A percentile compares a stretch with the other conserved stretches of the same genome.
Evolutionary conservation across 2,888 invertebrate genomes (phyloP).

Genomic region (Sphecodes monilicornis): DNA sequence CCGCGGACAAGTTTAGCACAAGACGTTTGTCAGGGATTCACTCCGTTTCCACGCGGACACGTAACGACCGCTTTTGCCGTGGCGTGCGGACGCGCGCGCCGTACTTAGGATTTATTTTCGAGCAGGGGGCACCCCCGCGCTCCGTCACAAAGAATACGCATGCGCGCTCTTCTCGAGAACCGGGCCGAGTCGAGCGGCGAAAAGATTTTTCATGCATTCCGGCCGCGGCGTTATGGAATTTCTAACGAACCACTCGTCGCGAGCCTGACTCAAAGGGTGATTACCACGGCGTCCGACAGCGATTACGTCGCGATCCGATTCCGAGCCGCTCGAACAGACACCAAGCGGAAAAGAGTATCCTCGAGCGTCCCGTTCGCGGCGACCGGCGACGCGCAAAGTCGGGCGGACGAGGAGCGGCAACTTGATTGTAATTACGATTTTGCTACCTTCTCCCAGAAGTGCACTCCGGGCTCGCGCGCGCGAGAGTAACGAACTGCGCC

Average conservation of each 20-base stretch:
- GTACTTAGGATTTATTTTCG: conserved; percentile 34
- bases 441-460: conserved; percentile 58
- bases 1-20: background rate
- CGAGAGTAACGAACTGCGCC: conserved; percentile 70
- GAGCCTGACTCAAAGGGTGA: conserved; percentile 38
- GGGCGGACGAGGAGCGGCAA: conserved; percentile 44
- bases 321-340: conserved; percentile 9
- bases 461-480: conserved; percentile 57
- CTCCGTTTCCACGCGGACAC: background rate
- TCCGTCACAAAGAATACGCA: conserved; percentile 15
- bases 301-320: conserved; percentile 6
- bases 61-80: conserved; percentile 15
- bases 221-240: conserved; percentile 32
- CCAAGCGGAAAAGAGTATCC: conserved; percentile 38
- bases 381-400: conserved; percentile 35
- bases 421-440: conserved; percentile 73
- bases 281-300: background rate
- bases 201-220: conserved; percentile 48
- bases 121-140: background rate
- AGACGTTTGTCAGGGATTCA: conserved; percentile 33
- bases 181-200: background rate
- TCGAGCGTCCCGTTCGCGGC: conserved; percentile 22
- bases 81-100: background rate
- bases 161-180: background rate
- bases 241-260: conserved; percentile 52